A percentile compares a stretch with the other conserved stretches of the same genome.
Evolutionary conservation across 2,888 invertebrate genomes (phyloP).

Genomic region (Sesamia inferens): DNA sequence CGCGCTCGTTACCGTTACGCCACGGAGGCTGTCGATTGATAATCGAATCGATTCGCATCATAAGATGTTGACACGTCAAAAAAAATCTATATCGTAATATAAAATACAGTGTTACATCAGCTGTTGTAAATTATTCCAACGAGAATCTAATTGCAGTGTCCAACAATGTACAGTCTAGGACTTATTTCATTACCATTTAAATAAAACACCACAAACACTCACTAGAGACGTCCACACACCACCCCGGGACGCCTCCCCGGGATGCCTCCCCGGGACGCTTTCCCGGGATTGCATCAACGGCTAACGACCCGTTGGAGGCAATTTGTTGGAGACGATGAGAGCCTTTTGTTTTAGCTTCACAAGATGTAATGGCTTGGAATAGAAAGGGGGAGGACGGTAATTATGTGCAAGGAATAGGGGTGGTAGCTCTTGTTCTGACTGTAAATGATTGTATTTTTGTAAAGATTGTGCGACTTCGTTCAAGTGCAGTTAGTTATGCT

Average conservation of each 20-base stretch:
- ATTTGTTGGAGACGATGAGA: constrained; percentile 30
- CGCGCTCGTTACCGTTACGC: too few species aligned
- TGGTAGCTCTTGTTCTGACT: background rate
- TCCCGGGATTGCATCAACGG: constrained; percentile 27
- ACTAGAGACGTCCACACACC: constrained; percentile 1
- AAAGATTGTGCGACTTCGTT: too few species aligned
- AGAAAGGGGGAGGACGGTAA: background rate
- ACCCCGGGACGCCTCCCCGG: constrained; percentile 12
- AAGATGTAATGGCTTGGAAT: constrained; percentile 30
- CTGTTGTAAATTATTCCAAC: background rate
- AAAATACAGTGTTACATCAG: background rate
- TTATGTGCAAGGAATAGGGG: background rate
- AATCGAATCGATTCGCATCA: too few species aligned
- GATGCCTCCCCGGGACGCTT: background rate
- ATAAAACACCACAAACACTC: background rate
- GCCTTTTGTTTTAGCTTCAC: constrained; percentile 35
- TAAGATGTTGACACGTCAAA: too few species aligned
- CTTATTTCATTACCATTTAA: background rate
- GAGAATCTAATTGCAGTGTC: background rate
- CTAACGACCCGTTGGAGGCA: constrained; percentile 44
- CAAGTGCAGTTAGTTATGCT: too few species aligned
- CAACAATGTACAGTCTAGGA: background rate
- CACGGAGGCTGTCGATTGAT: too few species aligned
- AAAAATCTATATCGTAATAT: too few species aligned
- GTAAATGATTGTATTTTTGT: background rate